Evolutionary conservation across 2,888 invertebrate species (phyloP).

Genomic region (Gastracanthus pulcherrimus): DNA sequence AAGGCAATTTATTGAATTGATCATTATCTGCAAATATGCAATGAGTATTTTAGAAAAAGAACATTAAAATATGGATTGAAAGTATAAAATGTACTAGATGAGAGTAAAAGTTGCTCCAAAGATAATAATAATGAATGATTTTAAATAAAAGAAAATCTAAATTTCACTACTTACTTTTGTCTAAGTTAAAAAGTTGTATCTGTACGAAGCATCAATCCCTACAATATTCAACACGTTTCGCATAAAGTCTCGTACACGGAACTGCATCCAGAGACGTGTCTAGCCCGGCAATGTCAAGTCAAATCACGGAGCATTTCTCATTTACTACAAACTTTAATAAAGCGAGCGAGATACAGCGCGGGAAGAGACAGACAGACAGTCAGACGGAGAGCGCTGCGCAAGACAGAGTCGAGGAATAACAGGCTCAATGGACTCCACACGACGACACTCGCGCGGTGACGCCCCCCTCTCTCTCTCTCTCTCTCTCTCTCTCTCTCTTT

Average conservation of each 20-base stretch:
- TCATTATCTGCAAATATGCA: too few relatives aligned
- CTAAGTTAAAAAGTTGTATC: neutral
- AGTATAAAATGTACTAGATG: too few relatives aligned
- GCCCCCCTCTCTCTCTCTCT: neutral
- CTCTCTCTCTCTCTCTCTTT: neutral
- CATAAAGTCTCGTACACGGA: neutral
- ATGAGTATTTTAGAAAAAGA: too few relatives aligned
- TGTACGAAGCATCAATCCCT: neutral
- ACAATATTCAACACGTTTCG: neutral
- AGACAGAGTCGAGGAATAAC: neutral
- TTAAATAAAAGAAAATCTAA: too few relatives aligned
- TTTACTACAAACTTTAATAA: constrained; percentile 2
- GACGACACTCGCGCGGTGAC: constrained; percentile 19
- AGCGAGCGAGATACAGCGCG: neutral
- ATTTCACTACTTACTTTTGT: neutral
- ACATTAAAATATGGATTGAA: too few relatives aligned
- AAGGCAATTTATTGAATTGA: too few relatives aligned
- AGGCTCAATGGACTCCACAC: constrained; percentile 30
- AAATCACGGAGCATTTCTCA: constrained; percentile 12
- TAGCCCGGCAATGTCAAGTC: constrained; percentile 1
- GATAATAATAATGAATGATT: neutral
- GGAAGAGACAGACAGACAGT: neutral
- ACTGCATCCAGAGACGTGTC: neutral
- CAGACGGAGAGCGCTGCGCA: neutral
- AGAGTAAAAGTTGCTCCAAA: too few relatives aligned